Evolutionary conservation across 2,888 invertebrate species (phyloP).

Genomic region (Orthosia gracilis): DNA sequence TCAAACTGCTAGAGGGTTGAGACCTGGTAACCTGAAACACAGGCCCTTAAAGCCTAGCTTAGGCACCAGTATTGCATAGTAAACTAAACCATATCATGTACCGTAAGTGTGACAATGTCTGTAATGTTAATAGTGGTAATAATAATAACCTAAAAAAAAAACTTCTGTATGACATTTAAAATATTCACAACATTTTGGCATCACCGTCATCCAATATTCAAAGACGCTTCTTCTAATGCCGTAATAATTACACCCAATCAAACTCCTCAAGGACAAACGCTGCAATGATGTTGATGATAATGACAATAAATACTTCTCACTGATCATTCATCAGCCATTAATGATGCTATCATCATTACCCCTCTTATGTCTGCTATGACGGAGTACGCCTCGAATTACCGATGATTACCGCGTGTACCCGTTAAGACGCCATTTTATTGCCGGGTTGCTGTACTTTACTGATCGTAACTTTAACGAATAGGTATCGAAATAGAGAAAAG

Average conservation of each 20-base stretch:
- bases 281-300: not conserved
- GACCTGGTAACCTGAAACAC: no score
- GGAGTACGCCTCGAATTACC: constrained; percentile 27
- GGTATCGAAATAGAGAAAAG: not conserved
- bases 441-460: not conserved
- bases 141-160: no score
- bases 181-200: not conserved
- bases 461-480: not conserved
- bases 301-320: constrained; percentile 7
- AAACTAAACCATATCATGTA: no score
- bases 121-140: no score
- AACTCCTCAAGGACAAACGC: not conserved
- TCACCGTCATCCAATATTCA: not conserved
- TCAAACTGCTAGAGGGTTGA: no score
- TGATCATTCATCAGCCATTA: constrained; percentile 42
- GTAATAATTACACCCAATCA: not conserved
- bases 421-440: constrained; percentile 20
- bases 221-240: not conserved
- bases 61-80: no score
- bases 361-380: constrained; percentile 24
- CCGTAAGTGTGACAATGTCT: no score
- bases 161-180: no score
- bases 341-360: constrained; percentile 39
- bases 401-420: constrained; percentile 33
- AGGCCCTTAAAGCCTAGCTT: no score